These are phyloP conservation scores for Cyprinodon diabolis DNA, from an alignment of 2,797 vertebrate genomes.

Conservation along the genomic window DNA sequence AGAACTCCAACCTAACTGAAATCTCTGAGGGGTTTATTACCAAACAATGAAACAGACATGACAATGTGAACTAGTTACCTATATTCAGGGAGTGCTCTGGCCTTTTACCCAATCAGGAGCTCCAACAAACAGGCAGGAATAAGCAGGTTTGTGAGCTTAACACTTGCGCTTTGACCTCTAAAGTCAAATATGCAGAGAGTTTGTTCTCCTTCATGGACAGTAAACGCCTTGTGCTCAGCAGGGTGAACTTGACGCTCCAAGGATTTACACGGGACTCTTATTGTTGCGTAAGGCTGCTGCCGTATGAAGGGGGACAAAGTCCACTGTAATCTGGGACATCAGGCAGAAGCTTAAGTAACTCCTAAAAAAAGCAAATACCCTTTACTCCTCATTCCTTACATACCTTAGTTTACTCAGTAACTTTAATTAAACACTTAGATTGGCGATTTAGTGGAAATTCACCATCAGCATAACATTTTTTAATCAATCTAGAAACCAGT, in stretches of 20 bases:
- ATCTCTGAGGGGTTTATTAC: too few relatives aligned
- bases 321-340: conserved; percentile 29
- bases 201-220: neutral
- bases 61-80: neutral
- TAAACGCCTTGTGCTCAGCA: conserved; percentile 9
- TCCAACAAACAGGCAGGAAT: neutral
- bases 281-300: conserved; percentile 63
- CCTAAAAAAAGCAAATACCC: conserved; percentile 10
- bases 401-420: conserved; percentile 20
- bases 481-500: neutral
- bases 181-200: neutral
- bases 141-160: neutral
- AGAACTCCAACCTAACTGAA: too few relatives aligned
- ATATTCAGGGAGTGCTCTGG: neutral
- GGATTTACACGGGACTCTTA: conserved; percentile 10
- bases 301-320: conserved; percentile 53
- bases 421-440: conserved; percentile 2
- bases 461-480: neutral
- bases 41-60: neutral
- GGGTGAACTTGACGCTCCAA: conserved; percentile 26
- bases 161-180: neutral
- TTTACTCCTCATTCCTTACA: conserved; percentile 13
- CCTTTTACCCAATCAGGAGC: neutral
- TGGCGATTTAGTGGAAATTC: neutral
- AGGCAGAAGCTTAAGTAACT: conserved; percentile 27